Evolutionary conservation across 2,797 vertebrate species (phyloP).

Genomic region (Platyrinchus mystaceus): DNA sequence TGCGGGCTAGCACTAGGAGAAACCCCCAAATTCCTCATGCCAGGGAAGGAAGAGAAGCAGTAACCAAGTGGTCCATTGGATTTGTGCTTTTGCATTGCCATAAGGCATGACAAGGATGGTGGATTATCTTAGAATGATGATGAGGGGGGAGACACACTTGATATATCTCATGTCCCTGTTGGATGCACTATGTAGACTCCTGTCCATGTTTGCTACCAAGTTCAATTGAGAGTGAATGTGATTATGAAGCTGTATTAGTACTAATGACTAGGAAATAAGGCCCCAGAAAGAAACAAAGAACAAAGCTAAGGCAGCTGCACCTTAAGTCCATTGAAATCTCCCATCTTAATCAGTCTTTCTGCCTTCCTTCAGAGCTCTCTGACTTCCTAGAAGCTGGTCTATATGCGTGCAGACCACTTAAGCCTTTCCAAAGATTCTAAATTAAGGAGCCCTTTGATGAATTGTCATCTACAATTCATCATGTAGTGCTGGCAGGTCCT

Average conservation of each 20-base stretch:
- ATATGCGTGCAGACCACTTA: not conserved
- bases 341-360: not conserved
- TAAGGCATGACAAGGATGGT: not conserved
- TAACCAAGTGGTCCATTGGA: not conserved
- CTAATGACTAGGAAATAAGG: not conserved
- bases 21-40: rapidly evolving
- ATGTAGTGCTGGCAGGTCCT: not conserved
- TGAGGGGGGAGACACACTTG: rapidly evolving
- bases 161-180: not conserved
- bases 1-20: not conserved
- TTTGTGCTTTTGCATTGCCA: not conserved
- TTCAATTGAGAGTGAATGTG: not conserved
- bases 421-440: not conserved
- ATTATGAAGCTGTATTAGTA: not conserved
- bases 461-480: not conserved
- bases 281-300: not conserved
- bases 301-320: not conserved
- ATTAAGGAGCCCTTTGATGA: not conserved
- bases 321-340: not conserved
- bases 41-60: not conserved
- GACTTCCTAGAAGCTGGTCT: not conserved
- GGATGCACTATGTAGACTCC: not conserved
- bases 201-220: not conserved
- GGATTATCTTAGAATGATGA: not conserved
- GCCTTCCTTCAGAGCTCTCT: not conserved